Evolutionary conservation across 2,113 vertebrate genomes (phyloP).

Genomic region (Chrysemys picta): DNA sequence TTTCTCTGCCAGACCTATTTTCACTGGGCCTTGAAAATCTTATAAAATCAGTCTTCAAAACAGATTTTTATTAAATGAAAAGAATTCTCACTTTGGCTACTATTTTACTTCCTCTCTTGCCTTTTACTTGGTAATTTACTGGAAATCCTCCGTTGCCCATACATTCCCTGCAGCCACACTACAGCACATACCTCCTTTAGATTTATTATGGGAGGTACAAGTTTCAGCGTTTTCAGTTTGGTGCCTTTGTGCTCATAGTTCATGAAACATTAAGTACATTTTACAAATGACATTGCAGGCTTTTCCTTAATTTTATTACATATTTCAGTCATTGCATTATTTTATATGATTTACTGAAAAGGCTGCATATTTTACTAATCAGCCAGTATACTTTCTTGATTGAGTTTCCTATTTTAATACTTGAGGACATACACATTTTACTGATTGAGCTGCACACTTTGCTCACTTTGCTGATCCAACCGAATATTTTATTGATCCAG

Average conservation of each 20-base stretch:
- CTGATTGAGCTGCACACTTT: not conserved
- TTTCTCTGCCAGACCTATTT: not conserved
- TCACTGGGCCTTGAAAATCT: not conserved
- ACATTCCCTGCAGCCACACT: not conserved
- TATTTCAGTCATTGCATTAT: constrained; percentile 14
- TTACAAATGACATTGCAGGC: constrained; percentile 38
- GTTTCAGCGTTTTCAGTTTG: not conserved
- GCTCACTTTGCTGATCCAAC: not conserved
- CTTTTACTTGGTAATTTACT: not conserved
- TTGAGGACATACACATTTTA: constrained; percentile 20
- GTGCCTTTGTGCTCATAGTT: not conserved
- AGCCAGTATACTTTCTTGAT: constrained; percentile 23
- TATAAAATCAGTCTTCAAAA: not conserved
- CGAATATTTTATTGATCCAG: not conserved
- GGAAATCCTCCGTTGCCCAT: not conserved
- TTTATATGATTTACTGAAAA: constrained; percentile 49
- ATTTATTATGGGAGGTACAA: not conserved
- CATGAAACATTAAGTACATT: constrained; percentile 37
- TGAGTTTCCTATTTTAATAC: constrained; percentile 50
- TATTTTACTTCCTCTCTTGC: accelerated
- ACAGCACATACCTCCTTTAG: not conserved
- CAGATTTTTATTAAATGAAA: not conserved
- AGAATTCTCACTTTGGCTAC: accelerated
- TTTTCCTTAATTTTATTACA: constrained; percentile 32
- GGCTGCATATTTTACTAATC: constrained; percentile 63